These are phyloP conservation scores for Dromaius novaehollandiae DNA, from an alignment of 2,113 vertebrate species.

Conservation along the genomic window DNA sequence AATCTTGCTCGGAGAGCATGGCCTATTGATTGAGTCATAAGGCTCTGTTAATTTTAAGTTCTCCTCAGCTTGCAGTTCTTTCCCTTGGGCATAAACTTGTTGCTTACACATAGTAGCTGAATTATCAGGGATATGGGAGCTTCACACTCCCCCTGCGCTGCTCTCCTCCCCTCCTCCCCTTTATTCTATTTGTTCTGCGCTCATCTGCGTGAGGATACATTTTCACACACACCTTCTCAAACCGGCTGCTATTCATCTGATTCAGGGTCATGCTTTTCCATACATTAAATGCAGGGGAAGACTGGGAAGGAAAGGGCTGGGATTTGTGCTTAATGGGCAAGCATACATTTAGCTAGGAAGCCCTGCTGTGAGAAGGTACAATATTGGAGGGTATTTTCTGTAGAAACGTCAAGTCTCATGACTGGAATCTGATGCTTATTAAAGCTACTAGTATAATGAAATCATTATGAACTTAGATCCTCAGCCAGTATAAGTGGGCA, in stretches of 20 bases:
- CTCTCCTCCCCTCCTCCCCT: slow-evolving; percentile 8
- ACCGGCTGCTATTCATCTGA: slow-evolving; percentile 44
- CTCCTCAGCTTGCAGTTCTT: slow-evolving; percentile 35
- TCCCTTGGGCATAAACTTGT: slow-evolving; percentile 46
- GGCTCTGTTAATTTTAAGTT: slow-evolving; percentile 55
- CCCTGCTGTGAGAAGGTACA: slow-evolving; percentile 11
- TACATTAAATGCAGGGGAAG: slow-evolving; percentile 47
- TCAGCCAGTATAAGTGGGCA: background rate
- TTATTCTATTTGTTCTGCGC: slow-evolving; percentile 63
- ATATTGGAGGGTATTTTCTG: slow-evolving; percentile 13
- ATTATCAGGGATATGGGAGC: background rate
- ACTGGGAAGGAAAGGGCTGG: slow-evolving; percentile 27
- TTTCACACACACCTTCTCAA: slow-evolving; percentile 67
- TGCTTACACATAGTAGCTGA: slow-evolving; percentile 32
- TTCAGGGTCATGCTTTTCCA: slow-evolving; percentile 62
- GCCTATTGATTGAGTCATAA: slow-evolving; percentile 48
- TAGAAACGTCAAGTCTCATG: slow-evolving; percentile 32
- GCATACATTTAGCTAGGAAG: slow-evolving; percentile 50
- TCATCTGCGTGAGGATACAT: slow-evolving; percentile 59
- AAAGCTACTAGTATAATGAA: background rate
- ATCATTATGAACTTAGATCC: background rate
- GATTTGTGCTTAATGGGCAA: slow-evolving; percentile 60
- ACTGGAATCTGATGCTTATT: slow-evolving; percentile 11
- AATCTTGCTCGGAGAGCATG: slow-evolving; percentile 1
- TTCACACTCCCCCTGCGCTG: background rate